Evolutionary conservation across 2,888 invertebrate genomes (phyloP).

Genomic region (Galerucella nymphaeae): DNA sequence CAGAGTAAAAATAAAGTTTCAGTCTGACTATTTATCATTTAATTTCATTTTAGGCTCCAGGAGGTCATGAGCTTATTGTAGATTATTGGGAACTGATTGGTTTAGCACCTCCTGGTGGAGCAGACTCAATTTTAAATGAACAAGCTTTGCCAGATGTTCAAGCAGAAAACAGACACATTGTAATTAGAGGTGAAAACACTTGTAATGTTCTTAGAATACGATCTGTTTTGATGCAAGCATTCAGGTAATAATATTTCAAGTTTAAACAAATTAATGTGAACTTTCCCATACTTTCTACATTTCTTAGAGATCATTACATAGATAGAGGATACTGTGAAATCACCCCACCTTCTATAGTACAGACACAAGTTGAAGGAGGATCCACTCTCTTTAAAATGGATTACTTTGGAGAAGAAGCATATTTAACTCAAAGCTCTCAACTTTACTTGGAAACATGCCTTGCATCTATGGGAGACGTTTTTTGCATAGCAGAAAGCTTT

Average conservation of each 20-base stretch:
- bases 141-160: conserved; percentile 97
- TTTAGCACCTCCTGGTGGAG: conserved; percentile 94
- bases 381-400: conserved; percentile 92
- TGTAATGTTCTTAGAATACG: conserved; percentile 92
- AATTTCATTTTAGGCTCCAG: conserved; percentile 71
- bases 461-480: conserved; percentile 95
- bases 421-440: conserved; percentile 97
- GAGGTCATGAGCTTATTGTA: conserved; percentile 84
- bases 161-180: conserved; percentile 96
- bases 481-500: conserved; percentile 97
- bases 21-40: not conserved
- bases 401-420: conserved; percentile 88
- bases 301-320: conserved; percentile 80
- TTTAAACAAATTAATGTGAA: not conserved
- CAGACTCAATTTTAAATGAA: conserved; percentile 97
- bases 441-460: conserved; percentile 96
- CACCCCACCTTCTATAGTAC: conserved; percentile 96
- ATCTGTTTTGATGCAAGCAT: conserved; percentile 84
- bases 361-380: conserved; percentile 99
- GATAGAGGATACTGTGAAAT: conserved; percentile 90
- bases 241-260: conserved; percentile 64
- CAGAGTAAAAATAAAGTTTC: too few species aligned
- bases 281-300: not conserved
- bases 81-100: conserved; percentile 97
- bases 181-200: conserved; percentile 98